These are phyloP conservation scores for Lethenteron camtschaticum DNA, from an alignment of 2,113 vertebrate species.

Conservation along the genomic window DNA sequence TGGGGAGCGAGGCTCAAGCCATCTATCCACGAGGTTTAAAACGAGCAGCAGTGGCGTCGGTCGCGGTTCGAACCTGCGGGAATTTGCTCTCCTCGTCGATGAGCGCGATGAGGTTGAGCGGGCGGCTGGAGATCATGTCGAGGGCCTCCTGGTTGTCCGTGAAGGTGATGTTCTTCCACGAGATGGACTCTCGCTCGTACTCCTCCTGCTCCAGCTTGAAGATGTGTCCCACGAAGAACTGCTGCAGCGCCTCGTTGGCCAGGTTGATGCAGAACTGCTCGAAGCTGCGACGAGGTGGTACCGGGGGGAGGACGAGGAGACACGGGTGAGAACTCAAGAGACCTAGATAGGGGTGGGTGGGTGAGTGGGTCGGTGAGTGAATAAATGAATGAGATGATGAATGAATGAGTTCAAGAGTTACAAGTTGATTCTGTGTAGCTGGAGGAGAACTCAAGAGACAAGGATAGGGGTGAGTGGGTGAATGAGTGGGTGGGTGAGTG, in stretches of 20 bases:
- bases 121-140: constrained; percentile 45
- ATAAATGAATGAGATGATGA: not conserved
- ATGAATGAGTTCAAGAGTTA: too few species aligned
- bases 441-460: not conserved
- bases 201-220: constrained; percentile 84
- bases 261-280: constrained; percentile 96
- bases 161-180: constrained; percentile 55
- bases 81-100: constrained; percentile 89
- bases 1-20: too few species aligned
- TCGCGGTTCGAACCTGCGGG: constrained; percentile 36
- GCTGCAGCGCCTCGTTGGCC: constrained; percentile 89
- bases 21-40: too few species aligned
- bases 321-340: not conserved
- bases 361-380: not conserved
- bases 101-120: constrained; percentile 65
- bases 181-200: constrained; percentile 43
- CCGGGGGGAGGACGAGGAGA: not conserved
- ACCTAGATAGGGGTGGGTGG: not conserved
- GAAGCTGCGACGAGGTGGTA: constrained; percentile 32
- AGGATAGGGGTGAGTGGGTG: not conserved
- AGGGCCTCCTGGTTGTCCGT: constrained; percentile 45
- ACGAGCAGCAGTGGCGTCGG: too few species aligned
- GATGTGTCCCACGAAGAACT: constrained; percentile 70
- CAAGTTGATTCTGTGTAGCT: too few species aligned
- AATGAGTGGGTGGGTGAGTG: not conserved